Percentiles rank a stretch among this genome's conserved stretches.
Conservation (phyloP, 2,113 vertebrate genomes). For the Leptobrachium leishanense region DNA sequence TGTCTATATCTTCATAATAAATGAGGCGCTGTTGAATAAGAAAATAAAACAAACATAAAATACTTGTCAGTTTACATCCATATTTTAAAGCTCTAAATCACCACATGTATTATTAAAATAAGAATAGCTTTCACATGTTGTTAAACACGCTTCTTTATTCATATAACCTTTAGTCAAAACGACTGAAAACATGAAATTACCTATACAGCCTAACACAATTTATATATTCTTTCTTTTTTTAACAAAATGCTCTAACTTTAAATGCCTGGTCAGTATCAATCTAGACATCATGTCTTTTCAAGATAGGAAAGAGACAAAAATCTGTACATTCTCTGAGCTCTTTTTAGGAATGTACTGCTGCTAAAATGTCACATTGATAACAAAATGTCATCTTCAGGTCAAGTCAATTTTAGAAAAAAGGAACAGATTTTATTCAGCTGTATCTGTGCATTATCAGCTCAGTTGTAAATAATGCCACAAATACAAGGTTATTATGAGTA, state of each 20-base stretch:
- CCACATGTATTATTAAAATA: too few relatives aligned
- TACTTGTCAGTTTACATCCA: too few relatives aligned
- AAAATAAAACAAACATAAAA: too few relatives aligned
- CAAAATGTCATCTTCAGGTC: conserved; percentile 56
- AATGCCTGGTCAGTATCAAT: conserved; percentile 6
- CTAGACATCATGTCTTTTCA: conserved; percentile 27
- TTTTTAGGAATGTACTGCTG: conserved; percentile 47
- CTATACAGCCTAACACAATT: neutral
- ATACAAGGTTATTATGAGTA: neutral
- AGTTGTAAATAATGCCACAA: conserved; percentile 26
- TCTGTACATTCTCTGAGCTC: conserved; percentile 25
- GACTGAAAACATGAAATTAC: too few relatives aligned
- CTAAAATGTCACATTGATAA: conserved; percentile 55
- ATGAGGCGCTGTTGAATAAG: too few relatives aligned
- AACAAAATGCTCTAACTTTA: neutral
- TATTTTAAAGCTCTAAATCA: too few relatives aligned
- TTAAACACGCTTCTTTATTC: too few relatives aligned
- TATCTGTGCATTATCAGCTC: conserved; percentile 24
- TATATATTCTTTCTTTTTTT: neutral
- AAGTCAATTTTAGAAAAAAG: conserved; percentile 49
- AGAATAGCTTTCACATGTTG: too few relatives aligned
- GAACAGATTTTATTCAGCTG: conserved; percentile 18
- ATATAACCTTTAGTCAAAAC: too few relatives aligned
- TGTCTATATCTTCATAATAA: too few relatives aligned
- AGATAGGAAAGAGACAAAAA: conserved; percentile 26